A percentile compares a stretch with the other conserved stretches of the same genome.
Evolutionary conservation across 2,888 invertebrate species (phyloP).

Genomic region (Nomada goodeniana): DNA sequence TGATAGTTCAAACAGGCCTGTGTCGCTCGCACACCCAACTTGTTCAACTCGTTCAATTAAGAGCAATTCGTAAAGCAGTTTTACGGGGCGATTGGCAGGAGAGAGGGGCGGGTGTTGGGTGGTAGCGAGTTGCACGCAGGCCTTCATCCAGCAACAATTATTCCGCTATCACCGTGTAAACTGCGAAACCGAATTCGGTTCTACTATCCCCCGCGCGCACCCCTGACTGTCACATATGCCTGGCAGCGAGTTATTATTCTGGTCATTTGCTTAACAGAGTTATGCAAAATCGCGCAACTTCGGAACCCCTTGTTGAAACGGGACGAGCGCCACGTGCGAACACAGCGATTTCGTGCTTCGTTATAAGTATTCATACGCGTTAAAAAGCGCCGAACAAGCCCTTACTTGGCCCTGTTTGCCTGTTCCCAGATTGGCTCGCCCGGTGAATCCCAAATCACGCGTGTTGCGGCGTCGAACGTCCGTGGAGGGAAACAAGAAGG

Average conservation of each 20-base stretch:
- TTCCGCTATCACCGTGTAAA: slow-evolving; percentile 71
- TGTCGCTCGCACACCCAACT: not conserved
- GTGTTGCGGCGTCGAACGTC: not conserved
- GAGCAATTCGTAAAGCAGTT: slow-evolving; percentile 39
- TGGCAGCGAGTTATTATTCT: slow-evolving; percentile 71
- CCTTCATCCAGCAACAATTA: slow-evolving; percentile 62
- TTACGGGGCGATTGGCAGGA: slow-evolving; percentile 9
- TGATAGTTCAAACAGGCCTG: slow-evolving; percentile 25
- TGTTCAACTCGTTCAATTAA: slow-evolving; percentile 28
- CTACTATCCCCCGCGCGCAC: slow-evolving; percentile 19
- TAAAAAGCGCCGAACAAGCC: slow-evolving; percentile 32
- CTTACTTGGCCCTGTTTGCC: slow-evolving; percentile 30
- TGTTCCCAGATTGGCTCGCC: not conserved
- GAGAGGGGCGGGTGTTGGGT: not conserved
- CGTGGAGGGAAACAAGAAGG: not conserved
- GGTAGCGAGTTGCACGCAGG: slow-evolving; percentile 45
- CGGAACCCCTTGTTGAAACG: slow-evolving; percentile 54
- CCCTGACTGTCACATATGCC: slow-evolving; percentile 68
- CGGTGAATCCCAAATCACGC: not conserved
- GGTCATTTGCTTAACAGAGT: slow-evolving; percentile 74
- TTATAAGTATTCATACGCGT: slow-evolving; percentile 63
- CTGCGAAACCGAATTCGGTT: slow-evolving; percentile 65
- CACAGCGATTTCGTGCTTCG: slow-evolving; percentile 46
- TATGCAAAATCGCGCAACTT: slow-evolving; percentile 69
- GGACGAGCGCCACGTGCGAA: slow-evolving; percentile 51